Evolutionary conservation across 2,888 invertebrate species (phyloP), one percentile per base, ranked within the genome.

Genomic region (Carcina quercana): DNA sequence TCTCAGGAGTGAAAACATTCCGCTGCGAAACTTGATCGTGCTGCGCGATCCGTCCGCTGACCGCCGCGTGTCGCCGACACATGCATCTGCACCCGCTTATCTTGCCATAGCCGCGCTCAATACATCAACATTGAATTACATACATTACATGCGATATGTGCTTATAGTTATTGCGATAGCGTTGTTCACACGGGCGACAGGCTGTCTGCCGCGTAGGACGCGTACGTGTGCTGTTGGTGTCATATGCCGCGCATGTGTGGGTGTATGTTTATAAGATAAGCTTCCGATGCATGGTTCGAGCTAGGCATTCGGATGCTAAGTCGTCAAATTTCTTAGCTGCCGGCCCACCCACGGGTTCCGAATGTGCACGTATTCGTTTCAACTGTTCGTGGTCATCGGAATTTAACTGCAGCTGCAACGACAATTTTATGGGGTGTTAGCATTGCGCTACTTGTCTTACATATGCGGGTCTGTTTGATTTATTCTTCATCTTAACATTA

Each of bases 191-290:
- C 67, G 67, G 26, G 83, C 83, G 83, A 83, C 83, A 82, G 59
- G 76, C 83, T 68, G 83, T 83, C 83, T 83, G 82, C 72, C 65
- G 45, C 66, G 71, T 50, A 65, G 60, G 61, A 55, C 68, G 63
- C 62, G 69, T 53, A 62, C 61, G 74, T 76, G 72, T 78, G 70
- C 63, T 51, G 67, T 75, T 65, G 63, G 69, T 72, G 64, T 59
- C 10, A 57, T 59, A 54, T 59, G 54, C 42, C 43, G 60, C 51
- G 59, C 50, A 37, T 68, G 75, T 75, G 74, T 76, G 74, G 55
- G 78, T 68, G 66, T 57, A 55, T 70, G 70, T 78, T 76, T 76
- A 67, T 72, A 71, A 74, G 79, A 82, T 82, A 82, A 82, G 78
- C 74, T 82, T 76, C 76, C 73, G 73, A n/a, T n/a, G n/a, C n/a